Evolutionary conservation across 2,797 vertebrate species (phyloP), one percentile per base, ranked within the genome.

Genomic region (Bradypus variegatus): DNA sequence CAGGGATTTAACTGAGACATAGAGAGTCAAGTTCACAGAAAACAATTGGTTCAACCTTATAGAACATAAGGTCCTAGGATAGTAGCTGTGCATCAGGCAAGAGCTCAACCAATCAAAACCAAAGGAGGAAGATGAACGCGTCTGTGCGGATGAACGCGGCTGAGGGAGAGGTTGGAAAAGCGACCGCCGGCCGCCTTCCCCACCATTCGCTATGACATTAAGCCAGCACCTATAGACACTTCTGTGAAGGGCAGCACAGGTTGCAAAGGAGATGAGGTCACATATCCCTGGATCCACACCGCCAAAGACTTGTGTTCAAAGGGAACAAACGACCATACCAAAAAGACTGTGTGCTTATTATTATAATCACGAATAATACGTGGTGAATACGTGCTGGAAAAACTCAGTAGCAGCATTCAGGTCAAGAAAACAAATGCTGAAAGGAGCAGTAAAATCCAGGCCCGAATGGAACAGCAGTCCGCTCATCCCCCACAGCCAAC

Each of bases 311-410:
- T 45, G 41, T 99, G 76, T 99, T 99, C 97, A 99, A 99, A 97
- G 99, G 99, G 94, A 99, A 99, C 97, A 99, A 99, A 96, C 98
- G 99, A 55, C 98, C 98, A 0, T 99, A 99, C 97, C 99, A 99
- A 97, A 99, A 99, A 96, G 99, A 99, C 97, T 99, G 99, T 73
- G 99, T 99, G 76, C 98, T 99, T 91, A 99, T 99, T 96, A 99
- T 99, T 91, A 99, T 91, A 99, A 99, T 96, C 99, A 99, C n/a
- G 99, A 99, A n/a, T n/a, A n/a, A n/a, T n/a, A n/a, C n/a, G n/a
- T 1, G 99, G 99, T 5, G 98, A 99, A 64, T 99, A 98, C 36
- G 98, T 99, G 23, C 97, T 99, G 97, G 99, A 99, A 97, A 99
- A 99, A 94, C 98, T 99, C 90, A 99, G 98, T 96, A 99, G 98